A percentile compares a stretch with the other conserved stretches of the same genome.
phyloP scores from a whole-genome alignment of 2,888 invertebrate genomes.

The Drosophila mimica region DNA sequence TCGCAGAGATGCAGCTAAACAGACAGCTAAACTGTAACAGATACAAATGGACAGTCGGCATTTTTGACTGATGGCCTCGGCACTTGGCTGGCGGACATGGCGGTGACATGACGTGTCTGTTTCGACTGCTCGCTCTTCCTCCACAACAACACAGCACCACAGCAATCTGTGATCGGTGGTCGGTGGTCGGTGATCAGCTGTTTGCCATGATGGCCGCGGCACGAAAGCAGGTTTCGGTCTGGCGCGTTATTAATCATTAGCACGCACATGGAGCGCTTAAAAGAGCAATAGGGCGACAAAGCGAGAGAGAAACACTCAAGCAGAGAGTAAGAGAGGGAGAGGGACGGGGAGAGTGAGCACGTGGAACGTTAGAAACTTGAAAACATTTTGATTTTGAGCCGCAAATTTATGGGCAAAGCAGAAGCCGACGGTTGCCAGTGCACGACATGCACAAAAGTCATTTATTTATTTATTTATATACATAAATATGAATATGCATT shows the following conservation, averaged over 20 bases:
- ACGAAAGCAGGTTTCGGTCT: conserved; percentile 69
- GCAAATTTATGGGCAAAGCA: conserved; percentile 57
- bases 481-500: conserved; percentile 1
- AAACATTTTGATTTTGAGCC: conserved; percentile 64
- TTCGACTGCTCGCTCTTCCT: background rate
- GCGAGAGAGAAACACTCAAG: background rate
- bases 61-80: conserved; percentile 48
- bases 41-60: conserved; percentile 22
- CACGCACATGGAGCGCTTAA: conserved; percentile 29
- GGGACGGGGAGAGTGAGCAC: conserved; percentile 5
- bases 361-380: conserved; percentile 42
- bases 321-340: background rate
- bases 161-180: background rate
- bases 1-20: conserved; percentile 34
- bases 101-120: conserved; percentile 63
- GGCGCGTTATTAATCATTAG: conserved; percentile 70
- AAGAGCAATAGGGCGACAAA: conserved; percentile 3
- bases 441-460: conserved; percentile 77
- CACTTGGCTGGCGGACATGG: conserved; percentile 69
- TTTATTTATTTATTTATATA: conserved; percentile 58
- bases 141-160: too few relatives aligned
- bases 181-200: conserved; percentile 65
- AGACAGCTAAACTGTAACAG: conserved; percentile 1
- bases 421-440: conserved; percentile 65
- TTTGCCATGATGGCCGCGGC: conserved; percentile 76